Conservation (phyloP, 2,888 invertebrate species). For the Choreutis nemorana region DNA sequence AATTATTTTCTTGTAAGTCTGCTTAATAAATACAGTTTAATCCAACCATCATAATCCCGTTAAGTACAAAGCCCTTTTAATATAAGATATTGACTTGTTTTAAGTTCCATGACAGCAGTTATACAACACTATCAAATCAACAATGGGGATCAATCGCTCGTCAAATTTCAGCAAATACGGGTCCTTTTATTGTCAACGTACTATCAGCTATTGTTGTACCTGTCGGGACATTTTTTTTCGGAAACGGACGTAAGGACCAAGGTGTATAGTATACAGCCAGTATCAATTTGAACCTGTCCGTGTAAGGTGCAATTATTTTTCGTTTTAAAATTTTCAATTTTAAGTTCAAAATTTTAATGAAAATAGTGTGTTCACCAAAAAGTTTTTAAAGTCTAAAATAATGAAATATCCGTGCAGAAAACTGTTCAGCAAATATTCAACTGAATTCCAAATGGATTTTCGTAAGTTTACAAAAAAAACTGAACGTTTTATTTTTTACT, state of each 20-base stretch:
- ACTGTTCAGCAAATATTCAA: conserved; percentile 25
- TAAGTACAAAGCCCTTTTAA: too few species aligned
- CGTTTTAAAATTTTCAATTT: conserved; percentile 11
- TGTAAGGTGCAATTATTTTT: conserved; percentile 44
- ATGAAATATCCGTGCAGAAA: conserved; percentile 53
- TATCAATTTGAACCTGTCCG: conserved; percentile 45
- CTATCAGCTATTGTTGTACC: conserved; percentile 31
- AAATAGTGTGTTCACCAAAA: conserved; percentile 5
- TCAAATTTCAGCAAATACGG: conserved; percentile 34
- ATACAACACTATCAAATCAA: conserved; percentile 21
- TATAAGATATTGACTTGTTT: too few species aligned
- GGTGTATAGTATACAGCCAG: conserved; percentile 37
- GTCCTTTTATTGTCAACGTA: conserved; percentile 16
- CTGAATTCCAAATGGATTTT: conserved; percentile 30
- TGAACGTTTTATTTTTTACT: too few species aligned
- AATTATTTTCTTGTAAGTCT: too few species aligned
- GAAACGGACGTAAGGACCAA: conserved; percentile 48
- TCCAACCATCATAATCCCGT: too few species aligned
- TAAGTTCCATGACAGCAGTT: conserved; percentile 10
- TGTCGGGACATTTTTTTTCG: conserved; percentile 38
- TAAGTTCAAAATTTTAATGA: conserved; percentile 6
- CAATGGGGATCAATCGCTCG: conserved; percentile 26
- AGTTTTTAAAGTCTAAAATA: conserved; percentile 14
- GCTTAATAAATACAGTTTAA: too few species aligned
- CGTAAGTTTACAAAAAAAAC: too few species aligned